Percentiles rank a stretch among this genome's conserved stretches.
Evolutionary conservation across 1,140 invertebrate genomes (phyloP).

Genomic region (Trachelipus rathkii): DNA sequence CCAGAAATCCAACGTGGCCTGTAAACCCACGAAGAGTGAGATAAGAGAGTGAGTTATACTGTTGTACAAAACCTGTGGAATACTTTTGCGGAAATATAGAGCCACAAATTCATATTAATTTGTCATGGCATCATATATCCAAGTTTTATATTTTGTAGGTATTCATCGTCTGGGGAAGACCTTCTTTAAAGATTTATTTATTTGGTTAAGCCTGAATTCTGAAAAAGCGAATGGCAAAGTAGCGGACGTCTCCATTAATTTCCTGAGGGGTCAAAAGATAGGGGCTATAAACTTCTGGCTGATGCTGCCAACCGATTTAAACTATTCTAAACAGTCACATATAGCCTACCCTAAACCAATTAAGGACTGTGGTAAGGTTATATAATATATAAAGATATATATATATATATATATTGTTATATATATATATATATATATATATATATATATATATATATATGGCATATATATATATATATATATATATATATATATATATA

Average conservation of each 20-base stretch:
- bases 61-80: no score
- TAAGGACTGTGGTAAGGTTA: conserved; percentile 66
- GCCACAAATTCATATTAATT: no score
- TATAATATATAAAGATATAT: no score
- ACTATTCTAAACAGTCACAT: conserved; percentile 64
- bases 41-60: conserved; percentile 66
- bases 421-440: no score
- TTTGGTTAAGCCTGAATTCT: not conserved
- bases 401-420: no score
- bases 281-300: conserved; percentile 61
- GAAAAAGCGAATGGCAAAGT: not conserved
- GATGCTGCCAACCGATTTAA: conserved; percentile 71
- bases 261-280: conserved; percentile 17
- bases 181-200: conserved; percentile 1
- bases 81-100: no score
- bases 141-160: not conserved
- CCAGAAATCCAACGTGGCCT: conserved; percentile 77
- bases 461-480: no score
- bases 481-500: no score
- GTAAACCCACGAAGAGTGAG: conserved; percentile 79
- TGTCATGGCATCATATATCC: no score
- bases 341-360: conserved; percentile 81
- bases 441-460: no score
- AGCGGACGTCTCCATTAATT: not conserved
- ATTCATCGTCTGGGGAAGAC: not conserved